phyloP scores from a whole-genome alignment of 2,113 vertebrate genomes.

The Salvator merianae region DNA sequence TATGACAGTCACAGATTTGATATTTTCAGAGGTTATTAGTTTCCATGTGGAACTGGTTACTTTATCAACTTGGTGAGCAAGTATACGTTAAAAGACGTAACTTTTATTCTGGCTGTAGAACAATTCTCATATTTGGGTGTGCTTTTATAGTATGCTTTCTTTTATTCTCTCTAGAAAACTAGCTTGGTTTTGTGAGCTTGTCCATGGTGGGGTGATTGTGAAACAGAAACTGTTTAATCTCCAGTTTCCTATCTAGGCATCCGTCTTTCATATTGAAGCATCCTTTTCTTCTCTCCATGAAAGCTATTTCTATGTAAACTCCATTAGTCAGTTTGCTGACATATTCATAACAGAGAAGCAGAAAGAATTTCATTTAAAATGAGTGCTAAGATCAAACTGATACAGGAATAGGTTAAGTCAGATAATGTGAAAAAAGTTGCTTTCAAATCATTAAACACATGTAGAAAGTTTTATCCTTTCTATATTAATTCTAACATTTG shows the following conservation, averaged over 20 bases:
- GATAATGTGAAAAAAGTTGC: not conserved
- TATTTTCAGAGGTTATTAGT: constrained; percentile 6
- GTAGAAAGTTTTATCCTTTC: no score
- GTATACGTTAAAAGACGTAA: constrained; percentile 19
- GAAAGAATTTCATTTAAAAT: not conserved
- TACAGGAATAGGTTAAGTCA: not conserved
- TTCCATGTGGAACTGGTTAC: constrained; percentile 32
- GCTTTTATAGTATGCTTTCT: constrained; percentile 58
- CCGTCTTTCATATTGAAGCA: constrained; percentile 17
- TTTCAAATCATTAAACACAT: no score
- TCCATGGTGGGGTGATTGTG: constrained; percentile 31
- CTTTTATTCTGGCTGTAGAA: not conserved
- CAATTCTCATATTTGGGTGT: constrained; percentile 18
- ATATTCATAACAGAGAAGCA: not conserved
- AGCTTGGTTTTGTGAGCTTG: constrained; percentile 38
- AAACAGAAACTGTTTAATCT: constrained; percentile 51
- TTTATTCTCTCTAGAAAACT: constrained; percentile 31
- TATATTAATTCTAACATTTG: no score
- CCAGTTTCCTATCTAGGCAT: not conserved
- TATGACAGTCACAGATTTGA: not conserved
- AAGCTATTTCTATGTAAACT: not conserved
- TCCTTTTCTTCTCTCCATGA: not conserved
- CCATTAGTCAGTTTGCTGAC: not conserved
- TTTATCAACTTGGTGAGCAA: constrained; percentile 27
- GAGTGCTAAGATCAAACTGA: not conserved